Evolutionary conservation across 2,888 invertebrate genomes (phyloP).

Genomic region (Drosophila quinaria): DNA sequence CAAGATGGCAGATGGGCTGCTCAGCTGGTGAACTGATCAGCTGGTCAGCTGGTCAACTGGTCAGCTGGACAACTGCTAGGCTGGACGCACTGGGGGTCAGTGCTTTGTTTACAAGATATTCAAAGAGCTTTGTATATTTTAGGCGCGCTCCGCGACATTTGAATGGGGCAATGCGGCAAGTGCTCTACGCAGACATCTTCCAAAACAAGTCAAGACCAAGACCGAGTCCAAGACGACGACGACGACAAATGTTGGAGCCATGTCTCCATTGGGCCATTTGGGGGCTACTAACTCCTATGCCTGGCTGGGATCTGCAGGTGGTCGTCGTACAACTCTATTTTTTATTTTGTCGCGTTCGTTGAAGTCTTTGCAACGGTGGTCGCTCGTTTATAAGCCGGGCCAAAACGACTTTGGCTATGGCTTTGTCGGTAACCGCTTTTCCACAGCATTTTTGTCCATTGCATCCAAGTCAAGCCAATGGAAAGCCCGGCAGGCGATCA

Average conservation of each 20-base stretch:
- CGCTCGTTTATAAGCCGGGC: conserved; percentile 62
- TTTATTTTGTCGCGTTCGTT: conserved; percentile 80
- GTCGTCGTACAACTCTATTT: conserved; percentile 82
- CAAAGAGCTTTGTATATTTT: conserved; percentile 80
- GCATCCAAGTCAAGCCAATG: conserved; percentile 21
- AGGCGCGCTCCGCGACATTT: conserved; percentile 73
- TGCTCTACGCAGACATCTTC: conserved; percentile 63
- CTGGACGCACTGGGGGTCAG: conserved; percentile 62
- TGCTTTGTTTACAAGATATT: conserved; percentile 72
- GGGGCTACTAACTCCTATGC: neutral
- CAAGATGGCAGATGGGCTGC: conserved; percentile 25
- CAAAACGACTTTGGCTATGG: conserved; percentile 36
- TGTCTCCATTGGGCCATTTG: neutral
- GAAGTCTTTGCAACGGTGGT: conserved; percentile 78
- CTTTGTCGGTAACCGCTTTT: conserved; percentile 45
- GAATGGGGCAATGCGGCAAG: conserved; percentile 69
- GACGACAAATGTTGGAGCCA: conserved; percentile 18
- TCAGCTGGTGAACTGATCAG: neutral
- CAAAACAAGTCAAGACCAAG: neutral
- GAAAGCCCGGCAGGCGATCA: conserved; percentile 56
- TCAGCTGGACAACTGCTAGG: conserved; percentile 30
- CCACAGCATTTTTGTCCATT: conserved; percentile 24
- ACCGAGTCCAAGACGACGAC: neutral
- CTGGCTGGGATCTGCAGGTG: conserved; percentile 63
- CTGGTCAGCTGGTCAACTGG: conserved; percentile 14